Percentiles rank a stretch among this genome's conserved stretches.
These are phyloP conservation scores for Metellina segmentata DNA, from an alignment of 2,888 invertebrate genomes.

Conservation along the genomic window DNA sequence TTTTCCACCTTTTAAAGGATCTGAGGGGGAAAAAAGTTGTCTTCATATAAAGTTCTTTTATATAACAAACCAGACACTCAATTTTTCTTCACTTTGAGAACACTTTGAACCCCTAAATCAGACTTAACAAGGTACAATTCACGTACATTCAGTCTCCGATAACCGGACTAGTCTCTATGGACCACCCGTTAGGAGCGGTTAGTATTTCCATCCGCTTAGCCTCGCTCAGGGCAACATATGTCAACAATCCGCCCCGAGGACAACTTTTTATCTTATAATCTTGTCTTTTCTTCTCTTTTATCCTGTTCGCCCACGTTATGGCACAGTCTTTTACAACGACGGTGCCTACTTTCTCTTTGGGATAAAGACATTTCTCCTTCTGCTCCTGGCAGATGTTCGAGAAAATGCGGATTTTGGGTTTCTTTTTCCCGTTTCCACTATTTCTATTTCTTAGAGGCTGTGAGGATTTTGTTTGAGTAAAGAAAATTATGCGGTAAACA, in stretches of 20 bases:
- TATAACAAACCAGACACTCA: background rate
- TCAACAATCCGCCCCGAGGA: conserved; percentile 37
- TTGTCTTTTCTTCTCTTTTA: conserved; percentile 10
- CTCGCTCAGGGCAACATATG: conserved; percentile 24
- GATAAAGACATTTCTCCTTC: background rate
- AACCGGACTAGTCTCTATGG: background rate
- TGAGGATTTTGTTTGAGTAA: too few relatives aligned
- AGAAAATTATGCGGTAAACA: too few relatives aligned
- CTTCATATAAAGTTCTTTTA: background rate
- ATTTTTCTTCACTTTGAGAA: background rate
- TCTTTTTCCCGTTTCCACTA: too few relatives aligned
- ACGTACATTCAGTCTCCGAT: background rate
- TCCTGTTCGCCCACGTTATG: conserved; percentile 43
- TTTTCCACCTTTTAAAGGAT: background rate
- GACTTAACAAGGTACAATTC: conserved; percentile 9
- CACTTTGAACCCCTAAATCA: conserved; percentile 1
- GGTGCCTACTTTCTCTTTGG: background rate
- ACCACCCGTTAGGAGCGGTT: conserved; percentile 61
- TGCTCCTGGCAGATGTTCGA: background rate
- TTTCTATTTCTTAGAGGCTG: too few relatives aligned
- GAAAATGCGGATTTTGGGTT: background rate
- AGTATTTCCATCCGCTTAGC: conserved; percentile 39
- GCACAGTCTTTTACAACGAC: conserved; percentile 21
- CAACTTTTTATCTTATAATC: background rate
- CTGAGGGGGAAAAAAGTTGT: background rate